Evolutionary conservation across 1,140 invertebrate genomes (phyloP), one percentile per base, ranked within the genome.

Genomic region (Zophobas morio): DNA sequence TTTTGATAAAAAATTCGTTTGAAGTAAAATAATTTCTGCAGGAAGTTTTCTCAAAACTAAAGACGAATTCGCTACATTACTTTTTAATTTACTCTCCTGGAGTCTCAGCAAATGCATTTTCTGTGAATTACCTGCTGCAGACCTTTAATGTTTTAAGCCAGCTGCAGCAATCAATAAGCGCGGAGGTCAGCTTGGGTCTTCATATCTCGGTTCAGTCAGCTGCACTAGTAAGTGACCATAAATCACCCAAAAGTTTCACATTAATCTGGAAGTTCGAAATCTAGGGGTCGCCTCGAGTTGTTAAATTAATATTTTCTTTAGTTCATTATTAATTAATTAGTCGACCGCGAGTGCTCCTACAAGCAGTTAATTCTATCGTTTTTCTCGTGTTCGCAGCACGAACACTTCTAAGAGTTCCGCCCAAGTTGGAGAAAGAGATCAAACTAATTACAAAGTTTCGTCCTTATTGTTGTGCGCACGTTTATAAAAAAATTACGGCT

Each of bases 391-490:
- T 20, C 6, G 4, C 49, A 51, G 6, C 49, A 51, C 49, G 49
- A 51, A 51, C 49, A 51, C 49, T 51, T 51, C n/a, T 20, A 4
- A 20, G 4, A 51, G n/a, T 20, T 51, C n/a, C 6, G 49, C n/a
- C n/a, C 49, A 51, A 51, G 4, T 51, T 20, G 49, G 49, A 51
- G n/a, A 51, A 51, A 51, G 49, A 42, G 60, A 66, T 66, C 60
- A 40, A 66, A 66, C 60, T 47, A 66, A 66, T 66, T 66, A 66
- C 60, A 40, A 66, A 66, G 60, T 66, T 66, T 66, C 60, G 60
- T 66, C 49, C 49, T 51, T 66, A 66, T 66, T 66, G 60, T 66
- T 42, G 40, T 39, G 37, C 36, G 39, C 37, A 40, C 37, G 39
- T 66, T 51, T 51, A 51, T 51, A 51, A 51, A 51, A 51, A 51